These are phyloP conservation scores for Tolypeutes matacus DNA, from an alignment of 2,797 vertebrate genomes.

Conservation along the genomic window DNA sequence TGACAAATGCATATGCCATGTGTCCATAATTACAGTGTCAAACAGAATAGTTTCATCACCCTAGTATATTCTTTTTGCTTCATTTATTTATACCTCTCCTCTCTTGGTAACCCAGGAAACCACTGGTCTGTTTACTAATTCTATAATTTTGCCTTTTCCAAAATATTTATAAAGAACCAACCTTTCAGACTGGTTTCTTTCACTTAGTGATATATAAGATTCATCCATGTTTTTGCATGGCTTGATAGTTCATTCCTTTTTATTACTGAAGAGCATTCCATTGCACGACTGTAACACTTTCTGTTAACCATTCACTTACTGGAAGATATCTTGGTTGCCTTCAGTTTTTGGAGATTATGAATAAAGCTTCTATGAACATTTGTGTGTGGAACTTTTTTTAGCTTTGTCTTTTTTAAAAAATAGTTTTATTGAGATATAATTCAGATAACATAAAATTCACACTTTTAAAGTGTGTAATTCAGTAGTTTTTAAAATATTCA, in stretches of 20 bases:
- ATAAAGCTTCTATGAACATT: background rate
- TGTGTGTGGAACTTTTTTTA: background rate
- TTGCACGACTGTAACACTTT: background rate
- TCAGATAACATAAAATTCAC: background rate
- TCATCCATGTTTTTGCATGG: background rate
- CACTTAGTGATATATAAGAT: background rate
- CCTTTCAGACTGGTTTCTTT: background rate
- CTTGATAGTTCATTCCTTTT: background rate
- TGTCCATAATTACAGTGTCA: background rate
- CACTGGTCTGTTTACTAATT: background rate
- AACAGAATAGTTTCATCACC: background rate
- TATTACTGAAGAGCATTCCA: background rate
- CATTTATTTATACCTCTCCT: slow-evolving; percentile 6
- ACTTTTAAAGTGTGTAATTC: background rate
- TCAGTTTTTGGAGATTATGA: background rate
- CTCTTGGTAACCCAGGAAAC: background rate
- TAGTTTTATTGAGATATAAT: background rate
- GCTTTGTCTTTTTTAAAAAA: slow-evolving; percentile 16
- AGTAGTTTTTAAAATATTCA: background rate
- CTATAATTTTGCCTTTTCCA: background rate
- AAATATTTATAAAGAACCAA: background rate
- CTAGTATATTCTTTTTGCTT: background rate
- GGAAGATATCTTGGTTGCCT: background rate
- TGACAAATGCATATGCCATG: slow-evolving; percentile 26
- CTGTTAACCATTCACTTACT: background rate